Percentiles rank a stretch among this genome's conserved stretches.
phyloP scores from a whole-genome alignment of 2,113 vertebrate genomes.

The Eublepharis macularius region DNA sequence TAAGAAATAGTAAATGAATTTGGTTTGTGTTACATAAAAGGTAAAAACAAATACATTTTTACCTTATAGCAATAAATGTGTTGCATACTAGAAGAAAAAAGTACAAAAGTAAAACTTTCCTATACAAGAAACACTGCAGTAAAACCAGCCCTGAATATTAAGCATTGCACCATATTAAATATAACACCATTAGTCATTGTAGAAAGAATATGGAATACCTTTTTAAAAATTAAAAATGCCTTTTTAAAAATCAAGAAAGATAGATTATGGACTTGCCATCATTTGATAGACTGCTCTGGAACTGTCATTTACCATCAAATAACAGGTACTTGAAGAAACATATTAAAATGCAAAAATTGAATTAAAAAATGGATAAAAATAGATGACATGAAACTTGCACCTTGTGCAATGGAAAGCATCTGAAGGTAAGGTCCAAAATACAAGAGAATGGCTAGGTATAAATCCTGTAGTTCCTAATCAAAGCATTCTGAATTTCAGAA shows the following conservation, averaged over 20 bases:
- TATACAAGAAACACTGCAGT: constrained; percentile 3
- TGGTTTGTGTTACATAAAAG: too few species aligned
- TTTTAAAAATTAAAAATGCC: background rate
- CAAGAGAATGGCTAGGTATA: background rate
- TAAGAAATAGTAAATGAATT: too few species aligned
- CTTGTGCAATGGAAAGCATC: background rate
- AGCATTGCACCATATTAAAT: fast-evolving
- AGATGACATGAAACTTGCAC: background rate
- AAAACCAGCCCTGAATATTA: constrained; percentile 35
- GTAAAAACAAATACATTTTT: too few species aligned
- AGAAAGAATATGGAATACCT: background rate
- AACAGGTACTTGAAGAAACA: background rate
- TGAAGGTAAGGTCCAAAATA: background rate
- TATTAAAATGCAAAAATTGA: background rate
- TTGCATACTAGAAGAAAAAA: background rate
- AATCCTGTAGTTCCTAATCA: background rate
- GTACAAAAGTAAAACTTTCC: constrained; percentile 2
- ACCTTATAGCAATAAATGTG: background rate
- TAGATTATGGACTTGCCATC: background rate
- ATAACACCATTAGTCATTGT: background rate
- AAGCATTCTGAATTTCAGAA: background rate
- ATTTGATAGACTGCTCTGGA: background rate
- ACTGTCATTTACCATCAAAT: background rate
- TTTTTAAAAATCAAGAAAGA: background rate
- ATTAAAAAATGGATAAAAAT: background rate